Base-by-base conservation (phyloP, 1,140 invertebrate genomes). In the Drosophila lowei region DNA sequence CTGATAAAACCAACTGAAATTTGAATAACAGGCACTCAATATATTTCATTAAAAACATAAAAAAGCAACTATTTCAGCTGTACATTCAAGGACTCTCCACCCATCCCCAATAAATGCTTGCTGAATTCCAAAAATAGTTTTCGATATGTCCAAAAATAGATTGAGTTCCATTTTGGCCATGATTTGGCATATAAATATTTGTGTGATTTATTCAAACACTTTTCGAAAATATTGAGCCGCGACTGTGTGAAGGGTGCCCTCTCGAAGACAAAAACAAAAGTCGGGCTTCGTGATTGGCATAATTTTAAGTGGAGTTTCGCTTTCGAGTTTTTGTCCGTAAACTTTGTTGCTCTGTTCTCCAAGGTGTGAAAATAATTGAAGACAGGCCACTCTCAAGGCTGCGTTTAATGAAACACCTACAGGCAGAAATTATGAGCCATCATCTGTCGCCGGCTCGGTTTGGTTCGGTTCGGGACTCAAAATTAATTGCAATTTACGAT, bases 401-500 rank as follows among this genome's bases (percentile, higher is more conserved):
- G 63, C 71, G 60, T 75, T 90, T 81, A 90, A 89, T 89, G 80
- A 90, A 89, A 90, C 86, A 89, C 86, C 85, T 86, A 89, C 80
- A 89, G 86, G 80, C 73, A 50, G 63, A 68, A 67, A 64, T 70
- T 79, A 79, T 76, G 62, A 66, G 48, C 59, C 60, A 64, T 77
- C 76, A 72, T 55, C 70, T 58, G 72, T 54, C 71, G 55, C 55
- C 43, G 48, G 25, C 30, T 53, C 30, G 34, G 23, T 72, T 41
- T 52, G 28, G 68, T 55, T 73, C 34, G 53, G 28, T 41, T 53
- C 30, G 42, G 50, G 44, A 62, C 61, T 50, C 61, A 66, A 90
- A 90, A 86, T 90, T 90, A 90, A 90, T 90, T 90, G 86, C 86
- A 90, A 90, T 90, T 90, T 90, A 90, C 76, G 86, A 86, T 85